Conservation (phyloP, 1,140 invertebrate species). For the Drosophila equinoxialis region DNA sequence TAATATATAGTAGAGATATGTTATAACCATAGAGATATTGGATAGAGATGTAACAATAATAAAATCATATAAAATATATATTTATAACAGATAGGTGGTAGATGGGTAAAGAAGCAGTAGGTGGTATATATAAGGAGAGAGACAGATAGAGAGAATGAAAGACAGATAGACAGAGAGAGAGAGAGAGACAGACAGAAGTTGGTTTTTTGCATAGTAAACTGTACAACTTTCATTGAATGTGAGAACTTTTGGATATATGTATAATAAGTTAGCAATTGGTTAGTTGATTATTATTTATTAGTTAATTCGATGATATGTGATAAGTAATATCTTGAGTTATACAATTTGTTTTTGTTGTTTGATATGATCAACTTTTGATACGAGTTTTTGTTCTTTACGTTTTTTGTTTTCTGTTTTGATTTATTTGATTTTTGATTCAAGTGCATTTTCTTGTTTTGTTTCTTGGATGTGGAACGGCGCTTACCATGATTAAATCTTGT, state of each 20-base stretch:
- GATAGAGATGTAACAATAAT: neutral
- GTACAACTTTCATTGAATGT: conserved; percentile 66
- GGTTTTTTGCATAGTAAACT: conserved; percentile 66
- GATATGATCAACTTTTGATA: conserved; percentile 8
- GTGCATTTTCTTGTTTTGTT: conserved; percentile 46
- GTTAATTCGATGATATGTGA: conserved; percentile 40
- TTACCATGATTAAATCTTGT: conserved; percentile 81
- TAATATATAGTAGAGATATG: conserved; percentile 9
- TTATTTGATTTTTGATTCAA: conserved; percentile 24
- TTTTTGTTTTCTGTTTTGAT: conserved; percentile 30
- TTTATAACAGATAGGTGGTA: neutral
- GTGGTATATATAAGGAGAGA: conserved; percentile 2
- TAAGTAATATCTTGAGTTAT: conserved; percentile 16
- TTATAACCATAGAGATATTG: neutral
- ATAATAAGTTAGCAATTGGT: conserved; percentile 24
- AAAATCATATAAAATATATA: conserved; percentile 8
- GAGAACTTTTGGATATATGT: conserved; percentile 46
- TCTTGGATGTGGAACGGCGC: conserved; percentile 59
- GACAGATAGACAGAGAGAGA: conserved; percentile 21
- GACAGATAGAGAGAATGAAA: conserved; percentile 23
- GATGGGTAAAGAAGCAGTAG: neutral
- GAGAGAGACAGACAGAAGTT: conserved; percentile 30
- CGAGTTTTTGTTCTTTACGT: conserved; percentile 28
- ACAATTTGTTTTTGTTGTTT: conserved; percentile 26
- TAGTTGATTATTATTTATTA: conserved; percentile 33